Conservation (phyloP, 2,797 vertebrate genomes). For the Anomalospiza imberbis region DNA sequence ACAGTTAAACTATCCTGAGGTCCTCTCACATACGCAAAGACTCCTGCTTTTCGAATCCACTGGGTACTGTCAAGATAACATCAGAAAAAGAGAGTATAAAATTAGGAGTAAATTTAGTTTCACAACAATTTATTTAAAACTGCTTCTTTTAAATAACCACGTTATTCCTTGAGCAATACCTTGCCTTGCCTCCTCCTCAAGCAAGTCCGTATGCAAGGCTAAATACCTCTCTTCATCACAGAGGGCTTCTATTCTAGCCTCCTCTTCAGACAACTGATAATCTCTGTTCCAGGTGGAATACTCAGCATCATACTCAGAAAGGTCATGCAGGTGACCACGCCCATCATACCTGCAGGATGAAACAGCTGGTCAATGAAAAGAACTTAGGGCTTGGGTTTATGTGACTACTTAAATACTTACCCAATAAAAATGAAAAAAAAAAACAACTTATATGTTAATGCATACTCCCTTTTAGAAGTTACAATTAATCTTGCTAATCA, state of each 20-base stretch:
- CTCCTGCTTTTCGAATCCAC: conserved; percentile 82
- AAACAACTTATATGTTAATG: conserved; percentile 25
- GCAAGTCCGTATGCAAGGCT: conserved; percentile 98
- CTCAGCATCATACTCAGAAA: conserved; percentile 97
- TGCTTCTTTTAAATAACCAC: conserved; percentile 5
- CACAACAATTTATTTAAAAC: conserved; percentile 47
- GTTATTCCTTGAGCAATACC: conserved; percentile 80
- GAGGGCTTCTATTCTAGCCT: conserved; percentile 93
- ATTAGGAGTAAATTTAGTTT: conserved; percentile 74
- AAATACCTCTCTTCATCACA: conserved; percentile 99
- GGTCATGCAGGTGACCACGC: conserved; percentile 99
- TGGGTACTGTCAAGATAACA: conserved; percentile 86
- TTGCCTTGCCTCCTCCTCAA: conserved; percentile 98
- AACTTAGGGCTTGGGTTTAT: conserved; percentile 49
- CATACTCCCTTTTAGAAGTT: conserved; percentile 56
- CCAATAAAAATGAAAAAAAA: conserved; percentile 59
- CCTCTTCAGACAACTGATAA: conserved; percentile 96
- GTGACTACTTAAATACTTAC: conserved; percentile 72
- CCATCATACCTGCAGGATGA: conserved; percentile 96
- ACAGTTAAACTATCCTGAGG: conserved; percentile 83
- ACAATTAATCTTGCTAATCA: conserved; percentile 67
- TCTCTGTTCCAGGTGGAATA: conserved; percentile 93
- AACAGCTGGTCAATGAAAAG: conserved; percentile 76
- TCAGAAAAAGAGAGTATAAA: conserved; percentile 86
- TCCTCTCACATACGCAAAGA: conserved; percentile 83